A percentile compares a stretch with the other conserved stretches of the same genome.
Evolutionary conservation across 2,888 invertebrate species (phyloP).

Genomic region (Epinotia brunnichana): DNA sequence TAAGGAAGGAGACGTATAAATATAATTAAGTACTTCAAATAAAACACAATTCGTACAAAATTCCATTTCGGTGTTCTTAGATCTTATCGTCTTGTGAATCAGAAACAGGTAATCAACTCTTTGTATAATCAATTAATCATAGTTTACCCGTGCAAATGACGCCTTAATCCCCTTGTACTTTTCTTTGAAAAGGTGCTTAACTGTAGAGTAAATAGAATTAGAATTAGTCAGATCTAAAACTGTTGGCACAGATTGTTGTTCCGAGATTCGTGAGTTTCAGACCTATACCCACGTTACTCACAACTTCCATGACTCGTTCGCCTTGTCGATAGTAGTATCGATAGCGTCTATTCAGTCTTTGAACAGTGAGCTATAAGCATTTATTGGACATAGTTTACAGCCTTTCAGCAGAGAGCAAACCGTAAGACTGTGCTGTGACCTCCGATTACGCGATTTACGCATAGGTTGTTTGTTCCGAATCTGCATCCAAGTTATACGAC

Average conservation of each 20-base stretch:
- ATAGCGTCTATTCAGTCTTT: background rate
- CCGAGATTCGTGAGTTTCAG: slow-evolving; percentile 28
- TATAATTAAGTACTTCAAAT: background rate
- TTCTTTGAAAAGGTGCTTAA: slow-evolving; percentile 4
- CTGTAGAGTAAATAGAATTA: slow-evolving; percentile 2
- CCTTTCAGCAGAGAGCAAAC: too few relatives aligned
- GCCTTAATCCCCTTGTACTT: background rate
- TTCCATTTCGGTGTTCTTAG: background rate
- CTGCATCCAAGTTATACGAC: too few relatives aligned
- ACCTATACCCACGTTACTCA: slow-evolving; percentile 23
- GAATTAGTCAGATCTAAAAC: slow-evolving; percentile 27
- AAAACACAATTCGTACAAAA: too few relatives aligned
- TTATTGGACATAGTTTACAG: background rate
- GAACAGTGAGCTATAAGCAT: background rate
- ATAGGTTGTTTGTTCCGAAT: too few relatives aligned
- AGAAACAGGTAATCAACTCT: too few relatives aligned
- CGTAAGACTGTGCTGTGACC: too few relatives aligned
- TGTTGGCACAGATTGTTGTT: slow-evolving; percentile 27
- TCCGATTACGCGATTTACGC: too few relatives aligned
- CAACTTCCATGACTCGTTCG: slow-evolving; percentile 6
- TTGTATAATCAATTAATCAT: background rate
- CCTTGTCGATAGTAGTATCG: slow-evolving; percentile 15
- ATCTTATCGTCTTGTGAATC: background rate
- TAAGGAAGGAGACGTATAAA: background rate
- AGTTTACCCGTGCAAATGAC: background rate